Evolutionary conservation across 2,113 vertebrate species (phyloP), one percentile per base, ranked within the genome.

Genomic region (Pyrgilauda ruficollis): DNA sequence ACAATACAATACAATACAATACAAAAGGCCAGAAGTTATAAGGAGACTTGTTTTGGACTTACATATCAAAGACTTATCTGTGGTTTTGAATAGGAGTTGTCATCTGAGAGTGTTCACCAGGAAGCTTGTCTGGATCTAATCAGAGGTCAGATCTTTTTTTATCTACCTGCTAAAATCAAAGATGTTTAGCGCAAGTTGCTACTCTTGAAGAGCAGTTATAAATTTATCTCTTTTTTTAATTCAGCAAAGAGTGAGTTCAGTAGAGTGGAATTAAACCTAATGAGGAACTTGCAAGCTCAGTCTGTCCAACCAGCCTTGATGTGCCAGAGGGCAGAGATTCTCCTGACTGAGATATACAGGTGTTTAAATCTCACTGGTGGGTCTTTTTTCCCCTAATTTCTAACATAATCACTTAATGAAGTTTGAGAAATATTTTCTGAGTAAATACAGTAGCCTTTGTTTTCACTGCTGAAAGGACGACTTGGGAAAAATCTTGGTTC

Each of bases 351-450:
- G 27, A 31, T 74, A 6, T 10, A 18, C 26, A 59, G 30, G 21
- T 66, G 19, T 14, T 41, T 77, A 73, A 35, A 61, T 87, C 19
- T 66, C 55, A 47, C 30, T 13, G 31, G 35, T 31, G 16, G 5
- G 9, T 15, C 26, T 43, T 47, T 66, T 39, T 6, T 21, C 1
- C 3, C 13, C 16, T 68, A 26, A 77, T 81, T 39, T 74, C n/a
- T 62, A 53, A 27, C 19, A 53, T 20, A 21, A 37, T 63, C 3
- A 3, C 6, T 59, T 62, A 79, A 35, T 39, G 16, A 18, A 75
- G 35, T 81, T 72, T 67, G 61, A 87, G 78, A 84, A 94, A 31
- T 81, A 82, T 75, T 94, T 78, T 91, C 35, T 30, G 15, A 59
- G 28, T 78, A 58, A 74, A 87, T 41, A 46, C 1, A 11, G 10